Conservation (phyloP, 2,113 vertebrate species). For the Sialia sialis region DNA sequence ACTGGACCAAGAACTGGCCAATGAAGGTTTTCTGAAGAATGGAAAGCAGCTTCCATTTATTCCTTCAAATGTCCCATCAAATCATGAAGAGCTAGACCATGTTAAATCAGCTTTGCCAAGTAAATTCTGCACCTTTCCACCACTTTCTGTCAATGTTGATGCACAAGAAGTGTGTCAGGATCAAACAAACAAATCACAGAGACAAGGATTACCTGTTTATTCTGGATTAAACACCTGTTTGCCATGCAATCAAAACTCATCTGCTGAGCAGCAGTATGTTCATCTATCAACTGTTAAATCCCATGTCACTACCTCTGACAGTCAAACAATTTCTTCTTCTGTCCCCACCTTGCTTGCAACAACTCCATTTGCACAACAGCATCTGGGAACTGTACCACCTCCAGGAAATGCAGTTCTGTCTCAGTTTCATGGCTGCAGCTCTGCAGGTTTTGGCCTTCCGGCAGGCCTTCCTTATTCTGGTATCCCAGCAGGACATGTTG, state of each 20-base stretch:
- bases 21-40: background rate
- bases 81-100: background rate
- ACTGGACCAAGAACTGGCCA: background rate
- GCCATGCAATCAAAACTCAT: constrained; percentile 12
- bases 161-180: background rate
- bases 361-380: constrained; percentile 73
- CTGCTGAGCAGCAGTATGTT: constrained; percentile 57
- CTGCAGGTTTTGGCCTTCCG: constrained; percentile 63
- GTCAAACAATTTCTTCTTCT: constrained; percentile 46
- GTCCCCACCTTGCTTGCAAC: constrained; percentile 68
- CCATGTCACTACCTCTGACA: background rate
- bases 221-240: constrained; percentile 49
- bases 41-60: background rate
- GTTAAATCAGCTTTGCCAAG: background rate
- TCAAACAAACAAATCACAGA: background rate
- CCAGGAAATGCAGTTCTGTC: constrained; percentile 50
- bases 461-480: constrained; percentile 49
- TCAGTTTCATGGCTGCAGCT: constrained; percentile 59
- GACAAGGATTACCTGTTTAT: background rate
- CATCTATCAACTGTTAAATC: constrained; percentile 65
- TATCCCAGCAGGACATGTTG: constrained; percentile 56
- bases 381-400: constrained; percentile 62
- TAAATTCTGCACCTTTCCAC: background rate
- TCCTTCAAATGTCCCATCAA: background rate
- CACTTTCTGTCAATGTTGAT: background rate